Conservation (phyloP, 1,140 invertebrate species). For the Drosophila varians region DNA sequence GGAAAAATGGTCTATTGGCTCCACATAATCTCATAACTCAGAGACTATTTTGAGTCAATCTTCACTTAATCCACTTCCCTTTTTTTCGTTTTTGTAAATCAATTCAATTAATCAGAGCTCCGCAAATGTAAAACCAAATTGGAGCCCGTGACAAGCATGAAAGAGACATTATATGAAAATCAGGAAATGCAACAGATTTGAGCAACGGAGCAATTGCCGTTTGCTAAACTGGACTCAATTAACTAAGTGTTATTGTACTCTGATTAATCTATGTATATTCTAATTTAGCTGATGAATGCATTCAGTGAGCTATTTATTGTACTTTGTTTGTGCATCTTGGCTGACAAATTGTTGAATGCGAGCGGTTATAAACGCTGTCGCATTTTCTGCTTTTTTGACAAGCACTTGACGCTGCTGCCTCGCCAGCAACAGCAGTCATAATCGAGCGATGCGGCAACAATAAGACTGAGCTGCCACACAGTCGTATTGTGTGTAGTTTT, state of each 20-base stretch:
- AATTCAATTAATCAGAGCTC: background rate
- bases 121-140: background rate
- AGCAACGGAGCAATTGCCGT: slow-evolving; percentile 12
- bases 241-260: slow-evolving; percentile 54
- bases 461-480: slow-evolving; percentile 46
- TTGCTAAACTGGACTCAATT: slow-evolving; percentile 29
- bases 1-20: no score
- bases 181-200: slow-evolving; percentile 50
- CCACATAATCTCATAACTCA: no score
- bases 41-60: no score
- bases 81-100: background rate
- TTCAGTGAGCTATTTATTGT: slow-evolving; percentile 41
- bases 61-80: background rate
- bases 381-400: slow-evolving; percentile 44
- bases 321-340: slow-evolving; percentile 50
- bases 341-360: slow-evolving; percentile 59
- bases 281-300: slow-evolving; percentile 65
- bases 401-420: slow-evolving; percentile 57
- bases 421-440: slow-evolving; percentile 48
- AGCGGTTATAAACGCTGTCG: slow-evolving; percentile 16
- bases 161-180: slow-evolving; percentile 11
- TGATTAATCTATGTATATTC: slow-evolving; percentile 68
- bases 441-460: slow-evolving; percentile 48
- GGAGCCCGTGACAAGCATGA: background rate
- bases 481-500: slow-evolving; percentile 72